phyloP scores from a whole-genome alignment of 2,113 vertebrate species.

The Vidua chalybeata region DNA sequence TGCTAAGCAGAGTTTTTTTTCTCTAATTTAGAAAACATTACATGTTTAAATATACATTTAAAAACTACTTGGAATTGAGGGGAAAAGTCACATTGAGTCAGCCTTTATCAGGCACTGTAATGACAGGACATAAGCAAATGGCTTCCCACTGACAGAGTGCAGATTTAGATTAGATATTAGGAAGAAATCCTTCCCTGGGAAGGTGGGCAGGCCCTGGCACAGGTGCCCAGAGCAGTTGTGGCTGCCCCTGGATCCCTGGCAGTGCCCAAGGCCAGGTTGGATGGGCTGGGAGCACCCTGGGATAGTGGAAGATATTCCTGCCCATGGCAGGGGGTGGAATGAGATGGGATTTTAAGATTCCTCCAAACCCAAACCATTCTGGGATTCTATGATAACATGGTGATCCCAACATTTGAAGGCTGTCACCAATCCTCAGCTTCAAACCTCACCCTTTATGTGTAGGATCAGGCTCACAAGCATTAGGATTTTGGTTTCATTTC shows the following conservation, averaged over 20 bases:
- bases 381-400: accelerated
- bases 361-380: no score
- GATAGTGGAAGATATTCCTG: accelerated
- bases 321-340: accelerated
- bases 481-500: background rate
- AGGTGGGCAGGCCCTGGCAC: background rate
- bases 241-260: background rate
- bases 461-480: background rate
- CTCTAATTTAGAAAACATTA: background rate
- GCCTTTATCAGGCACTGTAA: background rate
- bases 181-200: accelerated
- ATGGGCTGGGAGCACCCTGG: background rate
- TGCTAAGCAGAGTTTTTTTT: background rate
- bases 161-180: background rate
- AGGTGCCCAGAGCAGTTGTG: background rate
- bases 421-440: background rate
- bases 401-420: background rate
- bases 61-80: background rate
- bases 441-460: background rate
- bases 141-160: background rate
- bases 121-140: background rate
- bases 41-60: background rate
- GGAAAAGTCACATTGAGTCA: background rate
- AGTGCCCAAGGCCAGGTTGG: background rate
- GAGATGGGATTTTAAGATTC: background rate